phyloP scores from a whole-genome alignment of 2,888 invertebrate species.

The Aphidoletes aphidimyza region DNA sequence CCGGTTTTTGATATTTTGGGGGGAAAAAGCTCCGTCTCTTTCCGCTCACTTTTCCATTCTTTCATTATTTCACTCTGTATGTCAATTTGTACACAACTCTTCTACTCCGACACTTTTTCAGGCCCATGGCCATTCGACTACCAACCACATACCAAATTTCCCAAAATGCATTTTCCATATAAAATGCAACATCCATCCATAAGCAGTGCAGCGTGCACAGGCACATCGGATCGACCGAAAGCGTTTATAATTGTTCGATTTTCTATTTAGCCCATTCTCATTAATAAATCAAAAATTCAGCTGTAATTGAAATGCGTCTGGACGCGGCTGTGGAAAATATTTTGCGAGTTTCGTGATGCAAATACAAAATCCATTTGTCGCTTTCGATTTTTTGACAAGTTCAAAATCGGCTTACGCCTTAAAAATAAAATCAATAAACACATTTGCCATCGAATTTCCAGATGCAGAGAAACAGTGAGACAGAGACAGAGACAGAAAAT shows the following conservation, averaged over 20 bases:
- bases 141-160: not conserved
- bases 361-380: not conserved
- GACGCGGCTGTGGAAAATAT: not conserved
- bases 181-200: not conserved
- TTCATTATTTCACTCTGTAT: not conserved
- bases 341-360: not conserved
- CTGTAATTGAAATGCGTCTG: slow-evolving; percentile 34
- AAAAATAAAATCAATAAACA: not conserved
- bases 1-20: no score
- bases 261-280: not conserved
- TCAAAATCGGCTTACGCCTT: not conserved
- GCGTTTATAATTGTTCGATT: slow-evolving; percentile 16
- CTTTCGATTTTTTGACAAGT: not conserved
- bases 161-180: not conserved
- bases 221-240: no score
- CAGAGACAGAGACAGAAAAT: no score
- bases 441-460: not conserved
- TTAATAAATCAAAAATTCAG: slow-evolving; percentile 45
- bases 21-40: not conserved
- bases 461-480: not conserved
- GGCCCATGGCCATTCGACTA: not conserved
- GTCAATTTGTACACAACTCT: no score
- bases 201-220: not conserved
- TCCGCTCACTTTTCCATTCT: not conserved
- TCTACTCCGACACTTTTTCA: no score